These are phyloP conservation scores for Coelopa frigida DNA, from an alignment of 1,140 invertebrate genomes.

Conservation along the genomic window DNA sequence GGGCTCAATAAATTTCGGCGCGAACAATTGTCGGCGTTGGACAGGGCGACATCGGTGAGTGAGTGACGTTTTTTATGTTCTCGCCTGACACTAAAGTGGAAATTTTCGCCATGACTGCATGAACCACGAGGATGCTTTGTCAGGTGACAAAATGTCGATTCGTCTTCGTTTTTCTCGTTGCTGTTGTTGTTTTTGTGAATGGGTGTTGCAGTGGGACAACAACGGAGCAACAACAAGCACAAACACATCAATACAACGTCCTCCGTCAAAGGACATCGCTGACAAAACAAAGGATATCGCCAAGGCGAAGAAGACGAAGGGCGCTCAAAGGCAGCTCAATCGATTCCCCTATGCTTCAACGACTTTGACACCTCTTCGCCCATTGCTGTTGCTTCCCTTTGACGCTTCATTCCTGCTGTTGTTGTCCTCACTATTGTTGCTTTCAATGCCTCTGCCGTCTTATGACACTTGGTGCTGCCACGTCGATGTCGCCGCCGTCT, in stretches of 20 bases:
- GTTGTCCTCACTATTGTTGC: slow-evolving; percentile 2
- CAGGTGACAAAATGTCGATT: slow-evolving; percentile 16
- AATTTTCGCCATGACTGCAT: too few relatives aligned
- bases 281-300: slow-evolving; percentile 7
- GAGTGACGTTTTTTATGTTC: too few relatives aligned
- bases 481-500: not conserved
- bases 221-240: slow-evolving; percentile 7
- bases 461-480: slow-evolving; percentile 1
- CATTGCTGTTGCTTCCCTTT: slow-evolving; percentile 5
- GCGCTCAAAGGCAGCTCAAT: slow-evolving; percentile 13
- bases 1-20: too few relatives aligned
- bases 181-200: slow-evolving; percentile 2
- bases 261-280: too few relatives aligned
- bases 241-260: slow-evolving; percentile 3
- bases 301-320: not conserved
- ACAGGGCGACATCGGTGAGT: too few relatives aligned
- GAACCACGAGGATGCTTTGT: slow-evolving; percentile 7
- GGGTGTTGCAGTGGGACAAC: slow-evolving; percentile 2
- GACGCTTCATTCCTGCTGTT: slow-evolving; percentile 3
- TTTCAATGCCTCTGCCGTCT: not conserved
- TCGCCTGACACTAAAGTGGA: too few relatives aligned
- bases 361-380: slow-evolving; percentile 15
- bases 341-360: slow-evolving; percentile 17
- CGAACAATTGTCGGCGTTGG: too few relatives aligned
- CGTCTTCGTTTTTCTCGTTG: too few relatives aligned